Conservation (phyloP, 2,797 vertebrate genomes). For the Gallinago nigripennis region DNA sequence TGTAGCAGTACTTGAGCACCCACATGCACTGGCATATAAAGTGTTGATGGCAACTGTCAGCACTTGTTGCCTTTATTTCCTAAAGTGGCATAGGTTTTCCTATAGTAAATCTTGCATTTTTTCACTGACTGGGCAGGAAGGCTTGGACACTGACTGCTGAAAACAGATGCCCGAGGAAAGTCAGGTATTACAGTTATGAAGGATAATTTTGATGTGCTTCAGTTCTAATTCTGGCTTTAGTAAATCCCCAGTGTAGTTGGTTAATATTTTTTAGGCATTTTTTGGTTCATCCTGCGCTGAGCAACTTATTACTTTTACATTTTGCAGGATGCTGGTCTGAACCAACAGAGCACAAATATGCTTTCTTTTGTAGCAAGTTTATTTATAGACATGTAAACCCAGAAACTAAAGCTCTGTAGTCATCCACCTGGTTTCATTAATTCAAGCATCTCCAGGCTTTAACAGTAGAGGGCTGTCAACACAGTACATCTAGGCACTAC, state of each 20-base stretch:
- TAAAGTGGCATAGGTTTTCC: background rate
- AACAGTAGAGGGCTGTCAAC: background rate
- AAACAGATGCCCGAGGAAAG: background rate
- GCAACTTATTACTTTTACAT: background rate
- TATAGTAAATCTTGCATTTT: background rate
- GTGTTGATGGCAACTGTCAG: background rate
- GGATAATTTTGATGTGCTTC: background rate
- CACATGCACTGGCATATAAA: background rate
- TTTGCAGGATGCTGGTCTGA: background rate
- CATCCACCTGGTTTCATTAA: background rate
- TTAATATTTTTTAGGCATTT: background rate
- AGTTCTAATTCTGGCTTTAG: background rate
- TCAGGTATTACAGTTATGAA: background rate
- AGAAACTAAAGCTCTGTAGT: background rate
- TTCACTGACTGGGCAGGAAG: background rate
- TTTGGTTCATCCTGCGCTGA: background rate
- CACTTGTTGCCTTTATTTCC: background rate
- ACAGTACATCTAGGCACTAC: fast-evolving
- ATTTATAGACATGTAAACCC: background rate
- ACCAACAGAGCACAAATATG: fast-evolving
- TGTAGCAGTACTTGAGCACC: background rate
- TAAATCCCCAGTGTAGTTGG: background rate
- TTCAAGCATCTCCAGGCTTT: background rate
- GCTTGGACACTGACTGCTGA: background rate
- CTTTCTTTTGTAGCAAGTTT: background rate